phyloP scores from a whole-genome alignment of 2,888 invertebrate species.

The Caenorhabditis sp. region DNA sequence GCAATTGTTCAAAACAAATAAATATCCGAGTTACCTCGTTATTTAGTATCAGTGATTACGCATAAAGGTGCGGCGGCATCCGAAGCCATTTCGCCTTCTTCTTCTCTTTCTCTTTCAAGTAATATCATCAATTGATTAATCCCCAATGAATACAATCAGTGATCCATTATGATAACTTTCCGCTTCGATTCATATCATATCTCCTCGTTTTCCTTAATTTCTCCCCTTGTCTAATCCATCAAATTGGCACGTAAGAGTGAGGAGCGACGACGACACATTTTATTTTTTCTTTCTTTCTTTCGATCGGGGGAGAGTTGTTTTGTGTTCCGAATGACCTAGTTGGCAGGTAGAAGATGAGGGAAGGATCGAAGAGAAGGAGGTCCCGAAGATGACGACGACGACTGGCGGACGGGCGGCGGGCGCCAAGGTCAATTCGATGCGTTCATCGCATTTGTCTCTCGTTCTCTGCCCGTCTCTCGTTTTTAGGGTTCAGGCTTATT shows the following conservation, averaged over 20 bases:
- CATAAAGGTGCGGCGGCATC: too few species aligned
- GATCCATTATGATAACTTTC: background rate
- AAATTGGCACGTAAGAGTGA: constrained; percentile 45
- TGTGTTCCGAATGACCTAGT: constrained; percentile 64
- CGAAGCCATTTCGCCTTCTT: too few species aligned
- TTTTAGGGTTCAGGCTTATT: too few species aligned
- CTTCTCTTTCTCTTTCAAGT: too few species aligned
- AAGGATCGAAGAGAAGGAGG: constrained; percentile 21
- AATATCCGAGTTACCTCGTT: too few species aligned
- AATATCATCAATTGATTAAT: too few species aligned
- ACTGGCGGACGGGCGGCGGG: too few species aligned
- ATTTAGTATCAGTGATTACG: too few species aligned
- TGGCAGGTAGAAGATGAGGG: constrained; percentile 45
- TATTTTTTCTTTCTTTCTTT: constrained; percentile 7
- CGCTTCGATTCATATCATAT: background rate
- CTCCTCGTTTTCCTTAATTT: background rate
- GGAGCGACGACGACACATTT: background rate
- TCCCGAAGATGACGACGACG: too few species aligned
- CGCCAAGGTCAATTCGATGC: constrained; percentile 48
- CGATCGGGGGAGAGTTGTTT: constrained; percentile 48
- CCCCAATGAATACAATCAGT: constrained; percentile 1
- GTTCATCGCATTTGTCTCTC: constrained; percentile 19
- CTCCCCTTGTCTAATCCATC: constrained; percentile 14
- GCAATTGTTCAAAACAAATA: too few species aligned
- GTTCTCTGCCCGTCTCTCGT: too few species aligned